A percentile compares a stretch with the other conserved stretches of the same genome.
Evolutionary conservation across 2,888 invertebrate genomes (phyloP).

Genomic region (Galeopsomyia nigrocyanea): DNA sequence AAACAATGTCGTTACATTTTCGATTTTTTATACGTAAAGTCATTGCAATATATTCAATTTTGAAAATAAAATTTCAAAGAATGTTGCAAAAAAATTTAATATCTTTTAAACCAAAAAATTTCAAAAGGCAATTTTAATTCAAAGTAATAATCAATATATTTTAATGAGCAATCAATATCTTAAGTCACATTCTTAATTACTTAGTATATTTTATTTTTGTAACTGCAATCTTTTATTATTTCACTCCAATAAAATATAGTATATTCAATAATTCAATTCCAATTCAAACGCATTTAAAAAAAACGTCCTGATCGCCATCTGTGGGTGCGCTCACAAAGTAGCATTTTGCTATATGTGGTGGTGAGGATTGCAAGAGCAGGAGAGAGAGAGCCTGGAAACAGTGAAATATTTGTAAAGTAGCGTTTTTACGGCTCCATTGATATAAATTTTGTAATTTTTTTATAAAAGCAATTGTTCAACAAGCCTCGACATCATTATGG

Average conservation of each 20-base stretch:
- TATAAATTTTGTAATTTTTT: conserved; percentile 7
- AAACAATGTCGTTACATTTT: too few relatives aligned
- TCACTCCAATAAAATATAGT: too few relatives aligned
- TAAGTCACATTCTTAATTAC: too few relatives aligned
- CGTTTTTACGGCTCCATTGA: neutral
- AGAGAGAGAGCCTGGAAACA: neutral
- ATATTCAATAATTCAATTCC: too few relatives aligned
- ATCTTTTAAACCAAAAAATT: too few relatives aligned
- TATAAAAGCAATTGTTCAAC: neutral
- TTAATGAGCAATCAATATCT: neutral
- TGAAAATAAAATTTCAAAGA: too few relatives aligned
- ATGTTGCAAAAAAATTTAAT: too few relatives aligned
- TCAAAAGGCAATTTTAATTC: neutral
- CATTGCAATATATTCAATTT: too few relatives aligned
- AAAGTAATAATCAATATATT: neutral
- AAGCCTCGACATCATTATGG: conserved; percentile 53
- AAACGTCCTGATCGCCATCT: conserved; percentile 27
- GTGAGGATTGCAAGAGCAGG: neutral
- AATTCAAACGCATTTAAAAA: neutral
- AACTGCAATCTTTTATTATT: too few relatives aligned
- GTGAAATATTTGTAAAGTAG: neutral
- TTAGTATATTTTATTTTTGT: too few relatives aligned
- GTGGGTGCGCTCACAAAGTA: conserved; percentile 1
- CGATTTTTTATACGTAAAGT: too few relatives aligned
- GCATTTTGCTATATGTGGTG: neutral